Base-by-base conservation (phyloP, 1,140 invertebrate genomes). In the Triops longicaudatus region DNA sequence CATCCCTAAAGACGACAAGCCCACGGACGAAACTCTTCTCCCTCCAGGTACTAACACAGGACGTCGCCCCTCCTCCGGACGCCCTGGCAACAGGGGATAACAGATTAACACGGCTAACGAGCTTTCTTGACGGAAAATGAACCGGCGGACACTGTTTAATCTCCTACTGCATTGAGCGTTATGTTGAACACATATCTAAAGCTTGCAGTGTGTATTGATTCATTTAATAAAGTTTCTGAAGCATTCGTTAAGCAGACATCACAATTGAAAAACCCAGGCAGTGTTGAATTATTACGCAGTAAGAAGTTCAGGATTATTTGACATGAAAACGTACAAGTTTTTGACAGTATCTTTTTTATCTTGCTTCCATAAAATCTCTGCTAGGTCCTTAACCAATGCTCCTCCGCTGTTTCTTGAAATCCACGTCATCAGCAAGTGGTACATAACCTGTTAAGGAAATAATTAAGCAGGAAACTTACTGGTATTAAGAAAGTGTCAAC, bases 281-380 rank as follows among this genome's bases (percentile, higher is more conserved):
- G 3, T 63, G 1, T 14, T 17, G 50, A 63, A 22, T n/a, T 14
- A 63, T 63, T 22, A 63, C 50, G 14, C 50, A 63, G 10, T 63
- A 14, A 63, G 50, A 9, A 63, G 22, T 10, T 63, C 50, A 22
- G 50, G 50, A 22, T 63, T 14, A 1, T 63, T 14, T n/a, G 11
- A 63, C 50, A 63, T 63, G 50, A 63, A 63, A 17, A 14, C 17
- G 14, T 63, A 63, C 17, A 63, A 22, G 17, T 10, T 63, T 63
- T 63, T 63, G 50, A 63, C 50, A 63, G 50, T 63, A 14, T 63
- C 50, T 63, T 63, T 63, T 22, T 63, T 63, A 22, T 63, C 50
- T 22, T 63, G 50, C 50, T 17, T 63, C 50, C 50, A 63, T 17
- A 63, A 63, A 17, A 14, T 14, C 10, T 17, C 14, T 17, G 50